Conservation (phyloP, 2,113 vertebrate genomes). For the Festucalex cinctus region DNA sequence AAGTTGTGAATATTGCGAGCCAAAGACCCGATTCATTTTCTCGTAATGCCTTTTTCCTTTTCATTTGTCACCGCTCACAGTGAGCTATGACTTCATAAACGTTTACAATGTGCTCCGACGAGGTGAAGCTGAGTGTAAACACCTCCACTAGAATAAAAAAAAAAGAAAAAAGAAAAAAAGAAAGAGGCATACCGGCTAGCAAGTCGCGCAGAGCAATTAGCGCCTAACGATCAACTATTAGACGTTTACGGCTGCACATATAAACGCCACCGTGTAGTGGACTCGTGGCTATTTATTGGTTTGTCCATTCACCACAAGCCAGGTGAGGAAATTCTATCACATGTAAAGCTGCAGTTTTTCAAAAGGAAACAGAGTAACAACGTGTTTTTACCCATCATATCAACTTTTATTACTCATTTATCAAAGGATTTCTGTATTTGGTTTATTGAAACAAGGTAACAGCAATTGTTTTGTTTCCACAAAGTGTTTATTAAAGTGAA, state of each 20-base stretch:
- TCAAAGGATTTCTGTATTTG: too few relatives aligned
- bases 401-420: too few relatives aligned
- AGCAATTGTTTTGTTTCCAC: too few relatives aligned
- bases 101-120: conserved; percentile 1
- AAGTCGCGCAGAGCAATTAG: conserved; percentile 1
- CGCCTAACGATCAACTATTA: conserved; percentile 6
- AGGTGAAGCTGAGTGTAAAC: too few relatives aligned
- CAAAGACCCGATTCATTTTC: not conserved
- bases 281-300: not conserved
- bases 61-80: not conserved
- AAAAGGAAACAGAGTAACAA: not conserved
- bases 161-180: too few relatives aligned
- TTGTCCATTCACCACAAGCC: not conserved
- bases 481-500: too few relatives aligned
- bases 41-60: conserved; percentile 1
- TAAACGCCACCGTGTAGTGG: not conserved
- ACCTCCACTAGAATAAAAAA: not conserved
- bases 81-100: conserved; percentile 3
- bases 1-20: not conserved
- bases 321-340: not conserved
- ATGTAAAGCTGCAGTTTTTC: not conserved
- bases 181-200: not conserved
- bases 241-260: not conserved
- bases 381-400: not conserved
- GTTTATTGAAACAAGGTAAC: too few relatives aligned